Evolutionary conservation across 2,113 vertebrate genomes (phyloP).

Genomic region (Podarcis cretensis): DNA sequence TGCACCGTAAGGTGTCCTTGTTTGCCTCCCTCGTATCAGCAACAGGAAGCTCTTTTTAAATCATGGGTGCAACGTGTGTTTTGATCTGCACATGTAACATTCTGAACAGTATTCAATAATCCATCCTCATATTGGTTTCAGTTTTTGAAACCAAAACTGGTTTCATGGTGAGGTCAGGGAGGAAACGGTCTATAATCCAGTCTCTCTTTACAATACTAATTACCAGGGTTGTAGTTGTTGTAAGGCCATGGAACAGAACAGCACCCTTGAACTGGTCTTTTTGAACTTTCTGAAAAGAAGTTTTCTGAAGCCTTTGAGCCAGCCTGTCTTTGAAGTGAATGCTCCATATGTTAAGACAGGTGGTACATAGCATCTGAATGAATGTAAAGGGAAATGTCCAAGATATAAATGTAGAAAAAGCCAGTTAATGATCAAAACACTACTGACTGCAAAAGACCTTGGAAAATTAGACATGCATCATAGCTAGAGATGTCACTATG

Average conservation of each 20-base stretch:
- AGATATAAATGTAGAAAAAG: not conserved
- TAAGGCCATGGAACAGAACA: not conserved
- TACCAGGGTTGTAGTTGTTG: conserved; percentile 17
- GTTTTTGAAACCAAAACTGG: conserved; percentile 4
- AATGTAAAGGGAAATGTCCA: not conserved
- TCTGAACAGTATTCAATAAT: not conserved
- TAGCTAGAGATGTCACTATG: not conserved
- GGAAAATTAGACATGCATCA: not conserved
- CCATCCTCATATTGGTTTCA: conserved; percentile 19
- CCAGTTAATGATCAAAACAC: not conserved
- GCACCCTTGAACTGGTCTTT: conserved; percentile 11
- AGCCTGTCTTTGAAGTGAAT: not conserved
- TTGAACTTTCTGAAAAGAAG: not conserved
- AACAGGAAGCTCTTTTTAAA: not conserved
- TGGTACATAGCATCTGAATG: not conserved
- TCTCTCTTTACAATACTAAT: not conserved
- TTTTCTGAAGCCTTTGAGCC: not conserved
- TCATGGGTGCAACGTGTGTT: not conserved
- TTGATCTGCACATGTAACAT: not conserved
- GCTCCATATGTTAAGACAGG: not conserved
- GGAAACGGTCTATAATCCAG: not conserved
- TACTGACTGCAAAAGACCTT: not conserved
- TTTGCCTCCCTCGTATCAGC: not conserved
- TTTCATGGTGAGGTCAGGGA: not conserved
- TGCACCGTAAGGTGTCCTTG: not conserved